A percentile compares a stretch with the other conserved stretches of the same genome.
phyloP scores from a whole-genome alignment of 2,888 invertebrate species.

The Parascotia fuliginaria region DNA sequence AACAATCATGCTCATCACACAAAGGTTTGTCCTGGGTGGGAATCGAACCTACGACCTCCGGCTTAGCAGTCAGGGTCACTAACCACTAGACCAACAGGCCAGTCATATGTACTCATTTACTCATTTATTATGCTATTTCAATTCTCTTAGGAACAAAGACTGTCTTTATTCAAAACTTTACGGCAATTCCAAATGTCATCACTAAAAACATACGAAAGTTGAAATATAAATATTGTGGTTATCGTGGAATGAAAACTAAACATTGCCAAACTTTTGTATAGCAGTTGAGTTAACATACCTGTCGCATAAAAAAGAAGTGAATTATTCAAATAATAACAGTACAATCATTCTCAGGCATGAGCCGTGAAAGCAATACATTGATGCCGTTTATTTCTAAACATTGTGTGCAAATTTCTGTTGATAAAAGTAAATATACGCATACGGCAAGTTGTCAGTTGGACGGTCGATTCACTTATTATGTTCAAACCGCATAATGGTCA shows the following conservation, averaged over 20 bases:
- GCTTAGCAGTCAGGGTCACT: no score
- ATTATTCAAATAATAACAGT: constrained; percentile 59
- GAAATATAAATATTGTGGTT: not conserved
- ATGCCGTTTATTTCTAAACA: constrained; percentile 72
- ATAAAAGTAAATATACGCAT: constrained; percentile 68
- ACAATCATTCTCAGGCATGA: constrained; percentile 62
- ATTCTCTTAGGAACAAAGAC: constrained; percentile 70
- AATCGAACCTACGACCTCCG: no score
- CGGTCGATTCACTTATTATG: no score
- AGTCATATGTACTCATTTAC: no score
- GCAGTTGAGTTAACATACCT: constrained; percentile 20
- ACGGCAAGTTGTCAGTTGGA: constrained; percentile 31
- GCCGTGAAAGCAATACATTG: constrained; percentile 66
- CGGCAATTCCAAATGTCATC: constrained; percentile 6
- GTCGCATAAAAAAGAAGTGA: constrained; percentile 48
- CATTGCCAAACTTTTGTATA: constrained; percentile 11
- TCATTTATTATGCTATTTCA: constrained; percentile 52
- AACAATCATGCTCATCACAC: no score
- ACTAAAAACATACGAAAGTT: not conserved
- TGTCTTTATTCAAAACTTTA: constrained; percentile 40
- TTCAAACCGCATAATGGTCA: no score
- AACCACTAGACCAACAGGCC: no score
- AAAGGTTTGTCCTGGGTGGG: no score
- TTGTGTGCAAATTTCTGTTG: constrained; percentile 76
- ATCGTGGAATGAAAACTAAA: not conserved